Evolutionary conservation across 2,797 vertebrate species (phyloP).

Genomic region (Australoheros facetus): DNA sequence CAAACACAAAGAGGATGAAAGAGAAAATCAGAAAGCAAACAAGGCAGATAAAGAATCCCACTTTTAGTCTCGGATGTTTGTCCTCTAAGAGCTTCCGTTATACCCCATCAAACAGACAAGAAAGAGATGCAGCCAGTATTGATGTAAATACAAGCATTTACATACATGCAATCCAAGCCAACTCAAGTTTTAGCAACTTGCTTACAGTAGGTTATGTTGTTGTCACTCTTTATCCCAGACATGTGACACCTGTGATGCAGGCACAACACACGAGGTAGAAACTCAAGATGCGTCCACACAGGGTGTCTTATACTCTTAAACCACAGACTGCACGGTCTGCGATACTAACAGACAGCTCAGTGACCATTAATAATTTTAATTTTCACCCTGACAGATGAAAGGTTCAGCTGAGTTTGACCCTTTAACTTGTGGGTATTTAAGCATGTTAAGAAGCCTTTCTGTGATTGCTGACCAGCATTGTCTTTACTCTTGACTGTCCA

Average conservation of each 20-base stretch:
- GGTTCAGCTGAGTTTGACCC: slow-evolving; percentile 48
- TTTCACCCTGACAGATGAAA: slow-evolving; percentile 50
- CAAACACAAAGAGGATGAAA: neutral
- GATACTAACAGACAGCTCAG: slow-evolving; percentile 48
- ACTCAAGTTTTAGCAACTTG: neutral
- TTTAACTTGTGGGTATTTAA: slow-evolving; percentile 43
- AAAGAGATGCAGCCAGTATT: neutral
- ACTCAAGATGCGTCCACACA: slow-evolving; percentile 8
- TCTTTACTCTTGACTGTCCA: neutral
- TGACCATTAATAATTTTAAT: slow-evolving; percentile 49
- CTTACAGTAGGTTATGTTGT: neutral
- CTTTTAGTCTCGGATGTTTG: slow-evolving; percentile 37
- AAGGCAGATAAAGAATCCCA: slow-evolving; percentile 31
- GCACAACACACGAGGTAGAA: neutral
- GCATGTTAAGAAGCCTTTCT: slow-evolving; percentile 7
- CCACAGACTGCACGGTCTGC: neutral
- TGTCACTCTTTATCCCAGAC: neutral
- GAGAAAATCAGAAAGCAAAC: neutral
- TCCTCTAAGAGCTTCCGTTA: slow-evolving; percentile 10
- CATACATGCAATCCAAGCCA: neutral
- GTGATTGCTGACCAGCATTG: neutral
- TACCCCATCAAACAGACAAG: neutral
- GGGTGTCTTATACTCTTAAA: neutral
- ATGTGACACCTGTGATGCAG: slow-evolving; percentile 5
- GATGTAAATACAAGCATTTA: neutral